These are phyloP conservation scores for Panthera tigris DNA, from an alignment of 2,113 vertebrate genomes.

Conservation along the genomic window DNA sequence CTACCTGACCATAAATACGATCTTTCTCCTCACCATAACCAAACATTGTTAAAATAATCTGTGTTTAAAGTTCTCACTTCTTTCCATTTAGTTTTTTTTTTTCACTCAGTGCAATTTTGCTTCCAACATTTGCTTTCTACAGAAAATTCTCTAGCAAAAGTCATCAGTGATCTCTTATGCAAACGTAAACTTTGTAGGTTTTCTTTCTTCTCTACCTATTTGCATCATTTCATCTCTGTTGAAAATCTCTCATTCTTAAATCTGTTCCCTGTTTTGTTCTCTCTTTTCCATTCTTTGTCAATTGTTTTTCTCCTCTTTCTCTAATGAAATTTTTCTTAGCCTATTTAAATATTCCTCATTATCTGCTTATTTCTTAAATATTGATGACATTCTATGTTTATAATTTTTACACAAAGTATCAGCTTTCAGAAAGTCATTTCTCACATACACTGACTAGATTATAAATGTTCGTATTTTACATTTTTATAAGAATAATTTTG, in stretches of 20 bases:
- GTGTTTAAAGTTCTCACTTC: not conserved
- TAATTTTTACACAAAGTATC: not conserved
- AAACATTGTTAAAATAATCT: not conserved
- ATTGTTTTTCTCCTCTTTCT: not conserved
- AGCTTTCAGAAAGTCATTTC: not conserved
- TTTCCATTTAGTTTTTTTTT: not conserved
- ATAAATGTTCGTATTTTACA: not conserved
- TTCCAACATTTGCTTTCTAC: not conserved
- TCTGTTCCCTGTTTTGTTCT: not conserved
- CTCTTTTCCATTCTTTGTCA: not conserved
- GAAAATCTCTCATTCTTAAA: not conserved
- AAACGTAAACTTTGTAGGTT: not conserved
- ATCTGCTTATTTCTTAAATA: not conserved
- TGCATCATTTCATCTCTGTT: not conserved
- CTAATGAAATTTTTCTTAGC: not conserved
- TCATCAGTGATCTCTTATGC: not conserved
- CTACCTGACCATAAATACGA: fast-evolving
- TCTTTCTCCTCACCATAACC: not conserved
- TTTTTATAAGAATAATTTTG: not conserved
- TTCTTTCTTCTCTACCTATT: not conserved
- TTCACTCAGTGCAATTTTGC: not conserved
- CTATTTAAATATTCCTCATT: not conserved
- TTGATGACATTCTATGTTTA: not conserved
- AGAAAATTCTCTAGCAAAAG: not conserved
- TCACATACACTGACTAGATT: not conserved